Evolutionary conservation across 2,113 vertebrate species (phyloP).

Genomic region (Actenoides hombroni): DNA sequence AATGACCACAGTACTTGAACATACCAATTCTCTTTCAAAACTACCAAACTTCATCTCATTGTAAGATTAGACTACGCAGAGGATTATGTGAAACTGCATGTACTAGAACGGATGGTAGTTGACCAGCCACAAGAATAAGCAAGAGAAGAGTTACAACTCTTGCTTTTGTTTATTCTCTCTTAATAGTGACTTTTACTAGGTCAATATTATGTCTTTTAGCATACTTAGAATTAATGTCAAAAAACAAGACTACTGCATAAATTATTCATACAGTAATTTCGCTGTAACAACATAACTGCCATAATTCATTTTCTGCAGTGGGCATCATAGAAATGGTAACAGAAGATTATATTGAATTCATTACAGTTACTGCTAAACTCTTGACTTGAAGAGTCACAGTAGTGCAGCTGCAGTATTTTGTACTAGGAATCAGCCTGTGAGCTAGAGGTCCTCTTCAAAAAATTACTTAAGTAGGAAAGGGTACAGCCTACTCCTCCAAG

Average conservation of each 20-base stretch:
- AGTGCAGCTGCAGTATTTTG: background rate
- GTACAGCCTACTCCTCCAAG: background rate
- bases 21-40: background rate
- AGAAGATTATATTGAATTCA: background rate
- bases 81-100: background rate
- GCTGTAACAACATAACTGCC: background rate
- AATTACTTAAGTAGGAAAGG: background rate
- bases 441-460: background rate
- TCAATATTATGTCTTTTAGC: background rate
- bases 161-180: background rate
- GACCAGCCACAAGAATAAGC: background rate
- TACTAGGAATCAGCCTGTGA: background rate
- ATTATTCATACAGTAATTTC: background rate
- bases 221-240: background rate
- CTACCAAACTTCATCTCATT: background rate
- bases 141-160: background rate
- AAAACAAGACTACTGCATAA: background rate
- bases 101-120: fast-evolving
- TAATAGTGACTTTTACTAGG: background rate
- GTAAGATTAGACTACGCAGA: background rate
- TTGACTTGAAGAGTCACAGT: background rate
- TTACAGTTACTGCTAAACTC: background rate
- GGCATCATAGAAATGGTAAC: background rate
- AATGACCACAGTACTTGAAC: background rate
- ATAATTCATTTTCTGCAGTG: background rate